Base-by-base conservation (phyloP, 1,140 invertebrate species). In the Luehdorfia chinensis region DNA sequence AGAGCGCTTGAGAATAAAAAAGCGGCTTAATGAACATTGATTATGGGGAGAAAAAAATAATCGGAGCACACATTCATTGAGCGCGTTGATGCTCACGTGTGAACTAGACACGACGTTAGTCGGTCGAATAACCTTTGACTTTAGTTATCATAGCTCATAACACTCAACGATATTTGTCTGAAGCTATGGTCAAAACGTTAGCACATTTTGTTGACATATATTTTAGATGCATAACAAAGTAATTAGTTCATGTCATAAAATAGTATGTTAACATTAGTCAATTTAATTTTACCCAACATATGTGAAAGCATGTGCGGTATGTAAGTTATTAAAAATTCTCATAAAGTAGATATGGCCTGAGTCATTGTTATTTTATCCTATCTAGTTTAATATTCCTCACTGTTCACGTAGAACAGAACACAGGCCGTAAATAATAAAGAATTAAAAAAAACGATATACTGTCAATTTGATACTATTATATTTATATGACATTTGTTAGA, bases 21-120 rank as follows among this genome's bases (percentile, higher is more conserved):
- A 49, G 43, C 46, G 19, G 32, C 53, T 51, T 72, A 68, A 75
- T 58, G 51, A 63, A 43, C 62, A 56, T 64, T 66, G 60, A 69
- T 66, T 74, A 53, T 21, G 39, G 36, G 15, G 27, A 47, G 34
- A 11, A 48, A 57, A 55, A 56, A 53, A 58, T 58, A 68, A 68
- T 32, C 54, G 44, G 53, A 56, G 48, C 50, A 56, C n/a, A n/a
- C 18, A 41, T 39, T 55, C 33, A 61, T 51, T 59, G 53, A 55
- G 37, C 11, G 12, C 31, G 33, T 34, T 16, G 18, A 9, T 1
- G n/a, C 15, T 21, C 18, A 18, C 14, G 39, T 28, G 39, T 11
- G 39, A 43, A 43, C 39, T 65, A 66, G 64, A 59, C 64, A 62
- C 43, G 48, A 54, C 52, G 59, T 27, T 34, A 28, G 13, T 49